Evolutionary conservation across 2,888 invertebrate species (phyloP), one percentile per base, ranked within the genome.

Genomic region (Xylocampa areola): DNA sequence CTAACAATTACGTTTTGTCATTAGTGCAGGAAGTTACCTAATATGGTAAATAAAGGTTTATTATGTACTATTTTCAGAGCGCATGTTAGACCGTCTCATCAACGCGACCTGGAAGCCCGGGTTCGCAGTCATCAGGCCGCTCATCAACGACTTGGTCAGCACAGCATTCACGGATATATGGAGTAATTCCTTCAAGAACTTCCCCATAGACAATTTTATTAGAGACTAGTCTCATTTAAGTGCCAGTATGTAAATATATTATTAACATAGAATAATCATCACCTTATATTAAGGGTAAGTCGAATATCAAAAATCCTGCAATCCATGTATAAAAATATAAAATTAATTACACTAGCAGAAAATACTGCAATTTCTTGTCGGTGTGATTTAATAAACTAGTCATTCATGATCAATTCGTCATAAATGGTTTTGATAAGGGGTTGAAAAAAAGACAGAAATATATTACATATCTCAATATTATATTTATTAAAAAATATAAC

Each of bases 81-180:
- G 94, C 62, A 89, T 97, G 67, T 88, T 97, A 37, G 97, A 97
- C 83, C 94, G 96, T 39, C 91, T 97, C 30, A 97, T 97, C 81
- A 97, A 97, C 86, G 95, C 95, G 11, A 95, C 96, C 21, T 97
- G 97, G 97, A 96, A 96, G 76, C 96, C 97, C 0, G 97, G 97
- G 23, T 96, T 97, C 79, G 95, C 96, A 1, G 91, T 97, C 32
- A 94, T 97, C 47, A 94, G 96, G 60, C 97, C 97, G 0, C 89
- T 97, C 43, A 97, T 97, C 78, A 97, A 97, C 86, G 97, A 97
- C 83, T 92, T 97, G 58, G 97, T 97, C 62, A 96, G 97, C 82
- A 96, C 96, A 0, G 97, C 97, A 4, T 97, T 97, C 86, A 97
- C 97, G 0, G 96, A 97, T 61, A 97, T 97, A 68, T 97, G 97